Percentiles rank a stretch among this genome's conserved stretches.
phyloP scores from a whole-genome alignment of 2,797 vertebrate genomes.

The Selene dorsalis region DNA sequence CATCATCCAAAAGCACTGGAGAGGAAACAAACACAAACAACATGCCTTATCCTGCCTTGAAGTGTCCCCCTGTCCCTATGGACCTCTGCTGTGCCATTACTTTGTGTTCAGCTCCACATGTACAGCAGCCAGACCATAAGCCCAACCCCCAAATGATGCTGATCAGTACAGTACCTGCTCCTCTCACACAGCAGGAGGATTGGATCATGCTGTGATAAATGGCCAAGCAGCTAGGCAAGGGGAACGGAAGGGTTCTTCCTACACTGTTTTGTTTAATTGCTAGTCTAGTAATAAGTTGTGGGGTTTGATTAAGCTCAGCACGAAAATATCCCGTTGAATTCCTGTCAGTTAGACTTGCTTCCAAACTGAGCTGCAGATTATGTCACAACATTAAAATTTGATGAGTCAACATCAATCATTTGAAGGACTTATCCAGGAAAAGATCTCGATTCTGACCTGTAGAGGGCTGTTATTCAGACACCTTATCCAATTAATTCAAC shows the following conservation, averaged over 20 bases:
- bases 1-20: constrained; percentile 63
- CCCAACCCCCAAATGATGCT: constrained; percentile 37
- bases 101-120: constrained; percentile 47
- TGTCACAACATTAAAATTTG: constrained; percentile 32
- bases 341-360: constrained; percentile 58
- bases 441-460: constrained; percentile 8
- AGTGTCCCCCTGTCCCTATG: constrained; percentile 65
- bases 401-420: constrained; percentile 42
- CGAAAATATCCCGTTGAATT: constrained; percentile 42
- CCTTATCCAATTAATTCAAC: constrained; percentile 1
- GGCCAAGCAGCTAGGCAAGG: constrained; percentile 56
- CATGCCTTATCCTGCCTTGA: constrained; percentile 77
- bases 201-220: constrained; percentile 78
- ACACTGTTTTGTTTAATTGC: constrained; percentile 81
- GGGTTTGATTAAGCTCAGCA: constrained; percentile 76
- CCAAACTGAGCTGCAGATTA: constrained; percentile 44
- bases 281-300: constrained; percentile 69
- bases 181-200: constrained; percentile 52
- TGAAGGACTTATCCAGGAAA: constrained; percentile 19
- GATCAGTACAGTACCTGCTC: constrained; percentile 47
- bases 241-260: constrained; percentile 63
- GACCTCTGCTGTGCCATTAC: constrained; percentile 66
- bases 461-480: not conserved
- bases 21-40: constrained; percentile 77
- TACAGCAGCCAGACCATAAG: constrained; percentile 40